Conservation (phyloP, 2,113 vertebrate genomes). For the Silurus glanis region DNA sequence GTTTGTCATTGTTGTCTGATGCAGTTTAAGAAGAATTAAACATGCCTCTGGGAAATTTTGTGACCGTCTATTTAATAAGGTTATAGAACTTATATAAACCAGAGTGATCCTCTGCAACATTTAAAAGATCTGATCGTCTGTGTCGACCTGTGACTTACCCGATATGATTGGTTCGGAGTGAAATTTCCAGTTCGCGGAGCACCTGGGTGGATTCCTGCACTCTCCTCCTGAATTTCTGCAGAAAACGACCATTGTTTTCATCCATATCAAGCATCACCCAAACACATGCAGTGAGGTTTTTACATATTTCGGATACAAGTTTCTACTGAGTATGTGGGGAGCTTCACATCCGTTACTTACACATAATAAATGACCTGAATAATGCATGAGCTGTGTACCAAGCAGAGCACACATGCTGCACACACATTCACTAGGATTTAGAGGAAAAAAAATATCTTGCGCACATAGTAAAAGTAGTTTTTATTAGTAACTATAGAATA, state of each 20-base stretch:
- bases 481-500: background rate
- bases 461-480: background rate
- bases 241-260: background rate
- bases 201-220: conserved; percentile 91
- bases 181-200: conserved; percentile 89
- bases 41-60: background rate
- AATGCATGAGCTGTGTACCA: conserved; percentile 20
- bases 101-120: background rate
- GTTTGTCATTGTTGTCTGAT: background rate
- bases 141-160: conserved; percentile 72
- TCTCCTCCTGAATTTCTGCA: conserved; percentile 85
- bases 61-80: background rate
- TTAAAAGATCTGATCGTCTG: background rate
- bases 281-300: background rate
- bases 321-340: background rate
- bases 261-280: background rate
- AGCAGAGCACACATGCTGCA: background rate
- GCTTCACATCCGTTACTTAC: background rate
- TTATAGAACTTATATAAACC: background rate
- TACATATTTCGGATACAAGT: background rate
- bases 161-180: conserved; percentile 88
- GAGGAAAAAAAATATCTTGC: background rate
- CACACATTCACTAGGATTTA: background rate
- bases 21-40: background rate
- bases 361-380: conserved; percentile 27